Conservation (phyloP, 2,797 vertebrate genomes). For the Ispidina lecontei region DNA sequence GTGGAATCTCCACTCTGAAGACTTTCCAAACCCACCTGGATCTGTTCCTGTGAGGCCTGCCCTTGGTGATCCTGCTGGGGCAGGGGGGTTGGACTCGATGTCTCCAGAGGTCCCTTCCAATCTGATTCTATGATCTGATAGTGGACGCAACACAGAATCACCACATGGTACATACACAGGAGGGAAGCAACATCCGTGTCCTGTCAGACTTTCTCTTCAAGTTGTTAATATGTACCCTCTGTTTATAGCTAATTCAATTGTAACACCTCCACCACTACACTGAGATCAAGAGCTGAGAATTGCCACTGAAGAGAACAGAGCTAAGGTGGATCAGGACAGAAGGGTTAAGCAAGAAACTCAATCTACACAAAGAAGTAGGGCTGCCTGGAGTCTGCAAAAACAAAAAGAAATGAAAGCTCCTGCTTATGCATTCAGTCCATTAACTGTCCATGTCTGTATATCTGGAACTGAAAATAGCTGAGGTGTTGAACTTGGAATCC, state of each 20-base stretch:
- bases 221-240: not conserved
- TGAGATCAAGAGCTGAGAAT: not conserved
- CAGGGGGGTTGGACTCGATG: too few species aligned
- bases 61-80: too few species aligned
- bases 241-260: not conserved
- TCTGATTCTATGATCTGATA: not conserved
- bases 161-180: rapidly evolving
- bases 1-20: too few species aligned
- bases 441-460: not conserved
- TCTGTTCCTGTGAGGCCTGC: too few species aligned
- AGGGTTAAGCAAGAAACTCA: not conserved
- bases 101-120: too few species aligned
- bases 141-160: not conserved
- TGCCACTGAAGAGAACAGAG: not conserved
- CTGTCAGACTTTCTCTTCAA: not conserved
- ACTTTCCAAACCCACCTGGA: too few species aligned
- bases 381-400: not conserved
- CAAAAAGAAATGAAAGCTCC: not conserved
- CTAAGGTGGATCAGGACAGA: not conserved
- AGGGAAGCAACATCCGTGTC: not conserved
- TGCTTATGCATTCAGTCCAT: not conserved
- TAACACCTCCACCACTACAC: not conserved
- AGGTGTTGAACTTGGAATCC: not conserved
- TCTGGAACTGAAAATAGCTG: not conserved
- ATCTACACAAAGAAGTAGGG: not conserved